Evolutionary conservation across 2,797 vertebrate genomes (phyloP), one percentile per base, ranked within the genome.

Genomic region (Discoglossus pictus): DNA sequence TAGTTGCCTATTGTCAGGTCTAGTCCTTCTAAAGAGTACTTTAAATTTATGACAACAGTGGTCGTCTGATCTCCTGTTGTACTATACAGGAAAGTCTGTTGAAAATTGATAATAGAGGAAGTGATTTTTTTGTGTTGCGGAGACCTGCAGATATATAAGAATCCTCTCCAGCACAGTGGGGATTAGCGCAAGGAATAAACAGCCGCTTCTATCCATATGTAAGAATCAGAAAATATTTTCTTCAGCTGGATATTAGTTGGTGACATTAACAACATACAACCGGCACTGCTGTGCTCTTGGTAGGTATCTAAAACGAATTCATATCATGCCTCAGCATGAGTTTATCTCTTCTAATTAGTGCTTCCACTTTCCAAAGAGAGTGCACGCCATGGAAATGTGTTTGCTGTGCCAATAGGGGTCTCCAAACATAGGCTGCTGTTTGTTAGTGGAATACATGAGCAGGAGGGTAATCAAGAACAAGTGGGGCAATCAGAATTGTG

Each of bases 291-390:
- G 87, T 86, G 88, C 83, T 75, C 70, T 82, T 82, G 78, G 79
- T 81, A 83, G 81, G 84, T 80, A 62, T 79, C 75, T 82, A 79
- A 81, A 86, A 81, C 78, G 82, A 68, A 84, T 84, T 89, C 88
- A 87, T 89, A 88, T 86, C 75, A 78, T 74, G 75, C 81, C 88
- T 84, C 88, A 89, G 88, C 84, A 13, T 86, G 86, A 82, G 83
- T 84, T 87, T 85, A 77, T 87, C 78, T 87, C 82, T 86, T 88
- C 84, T 88, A 89, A 90, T 90, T 89, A 90, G 86, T 81, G 74
- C 66, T 73, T 79, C 80, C 82, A 80, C 80, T 86, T 89, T 86
- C 86, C 79, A 79, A 80, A 83, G 74, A 44, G 76, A 84, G 76
- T 79, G 60, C 83, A 84, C 52, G 78, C 84, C 83, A 89, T 81